Evolutionary conservation across 2,888 invertebrate species (phyloP), one percentile per base, ranked within the genome.

Genomic region (Glaucopsyche alexis): DNA sequence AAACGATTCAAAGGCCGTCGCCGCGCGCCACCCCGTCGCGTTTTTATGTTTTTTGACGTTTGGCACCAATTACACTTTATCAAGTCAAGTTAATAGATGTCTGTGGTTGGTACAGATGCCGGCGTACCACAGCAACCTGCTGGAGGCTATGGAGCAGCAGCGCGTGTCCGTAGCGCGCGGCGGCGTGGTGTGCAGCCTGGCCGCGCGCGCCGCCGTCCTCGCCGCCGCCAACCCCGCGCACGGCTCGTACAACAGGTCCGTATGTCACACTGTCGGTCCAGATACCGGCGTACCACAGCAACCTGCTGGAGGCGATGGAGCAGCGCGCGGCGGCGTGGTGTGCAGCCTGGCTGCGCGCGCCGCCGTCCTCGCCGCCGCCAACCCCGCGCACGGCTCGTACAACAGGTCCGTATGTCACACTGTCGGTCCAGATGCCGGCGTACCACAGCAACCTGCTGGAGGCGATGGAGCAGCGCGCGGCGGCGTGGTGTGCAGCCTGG

Each of bases 111-210:
- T 29, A 29, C 75, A 91, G 93, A 93, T 92, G 91, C 79, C 83
- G 1, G 84, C 87, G 0, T 90, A 90, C 77, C 90, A 91, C 79
- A 85, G 96, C 94, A 96, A 97, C 74, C 91, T 99, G 71, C 90
- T 99, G 65, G 99, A 99, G 92, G 97, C 97, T 0, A 98, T 99
- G 98, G 99, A 99, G 84, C 98, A 99, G 82, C 96, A 98, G 79
- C 95, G 96, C 70, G 96, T 99, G 55, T 97, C 97, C 82, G 95
- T 99, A 72, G 97, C 98, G 0, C 98, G 98, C 86, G 96, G 97
- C n/a, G 97, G 97, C 7, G 95, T 97, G 19, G 95, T 97, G 65
- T 96, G 96, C 84, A 96, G 96, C 72, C 91, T 98, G 67, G 96
- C 97, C 38, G 96, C 98, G 0, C 94, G 97, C 71, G 96, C 97